Evolutionary conservation across 2,888 invertebrate genomes (phyloP).

Genomic region (Drosophila maculinotata): DNA sequence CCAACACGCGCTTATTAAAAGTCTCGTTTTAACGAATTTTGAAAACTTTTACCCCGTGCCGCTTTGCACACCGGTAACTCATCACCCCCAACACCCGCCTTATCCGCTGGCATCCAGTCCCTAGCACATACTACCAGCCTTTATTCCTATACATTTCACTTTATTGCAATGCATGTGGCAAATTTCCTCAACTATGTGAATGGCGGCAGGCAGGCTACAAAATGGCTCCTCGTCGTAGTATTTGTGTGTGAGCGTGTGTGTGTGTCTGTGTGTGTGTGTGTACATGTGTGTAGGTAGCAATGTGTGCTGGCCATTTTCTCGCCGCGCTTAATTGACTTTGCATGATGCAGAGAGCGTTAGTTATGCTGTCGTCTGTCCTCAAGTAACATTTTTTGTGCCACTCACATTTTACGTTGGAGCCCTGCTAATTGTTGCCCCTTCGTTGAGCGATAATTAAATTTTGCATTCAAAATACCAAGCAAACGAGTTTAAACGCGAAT

Average conservation of each 20-base stretch:
- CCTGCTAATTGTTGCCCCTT: constrained; percentile 29
- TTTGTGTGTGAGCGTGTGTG: not conserved
- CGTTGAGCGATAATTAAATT: constrained; percentile 42
- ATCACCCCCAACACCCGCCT: not conserved
- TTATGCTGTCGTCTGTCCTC: constrained; percentile 41
- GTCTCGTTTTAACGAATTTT: constrained; percentile 46
- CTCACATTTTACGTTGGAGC: constrained; percentile 3
- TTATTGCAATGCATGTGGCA: constrained; percentile 49
- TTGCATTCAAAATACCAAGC: constrained; percentile 13
- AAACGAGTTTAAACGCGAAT: not conserved
- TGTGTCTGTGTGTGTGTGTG: constrained; percentile 1
- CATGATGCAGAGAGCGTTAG: constrained; percentile 50
- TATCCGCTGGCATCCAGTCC: not conserved
- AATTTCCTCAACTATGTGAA: constrained; percentile 60
- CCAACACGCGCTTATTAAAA: constrained; percentile 48
- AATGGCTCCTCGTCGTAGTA: constrained; percentile 33
- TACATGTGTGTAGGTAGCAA: constrained; percentile 3
- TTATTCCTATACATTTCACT: constrained; percentile 27
- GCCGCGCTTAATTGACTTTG: constrained; percentile 66
- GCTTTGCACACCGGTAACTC: constrained; percentile 1
- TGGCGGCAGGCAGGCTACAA: constrained; percentile 41
- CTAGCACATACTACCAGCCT: not conserved
- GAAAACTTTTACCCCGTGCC: constrained; percentile 27
- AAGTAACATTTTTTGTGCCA: constrained; percentile 20
- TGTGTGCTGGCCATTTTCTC: constrained; percentile 50